Evolutionary conservation across 2,113 vertebrate genomes (phyloP), one percentile per base, ranked within the genome.

Genomic region (Loxodonta africana): DNA sequence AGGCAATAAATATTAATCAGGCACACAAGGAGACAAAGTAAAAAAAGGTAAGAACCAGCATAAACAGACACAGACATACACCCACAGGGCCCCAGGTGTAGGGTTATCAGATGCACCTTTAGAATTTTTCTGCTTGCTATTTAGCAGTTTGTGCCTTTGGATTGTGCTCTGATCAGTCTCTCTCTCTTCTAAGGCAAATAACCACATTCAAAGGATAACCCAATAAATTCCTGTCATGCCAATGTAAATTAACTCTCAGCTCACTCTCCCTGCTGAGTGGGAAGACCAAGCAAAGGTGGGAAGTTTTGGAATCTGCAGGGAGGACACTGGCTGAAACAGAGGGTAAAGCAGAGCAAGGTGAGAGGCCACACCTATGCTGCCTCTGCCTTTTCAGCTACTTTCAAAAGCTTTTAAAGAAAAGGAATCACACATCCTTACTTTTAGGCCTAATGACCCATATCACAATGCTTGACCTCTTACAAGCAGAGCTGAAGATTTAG

Each of bases 1-100:
- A 90, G 53, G 74, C 63, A 95, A 53, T n/a, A 89, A 28, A 11
- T 89, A 93, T 83, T 93, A 92, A 62, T 92, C 84, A 82, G 23
- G 37, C 0, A 41, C 26, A 25, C 17, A 37, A 11, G 26, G 10
- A 85, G 30, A 86, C 1, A 44, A 84, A 81, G 28, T 46, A 21
- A 48, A 20, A 71, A 71, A 11, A 84, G 51, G 8, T 65, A 73
- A 95, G 73, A 84, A 74, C 18, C 71, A 88, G 17, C 18, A 92
- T 26, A 41, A 85, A 84, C 17, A 81, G n/a, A 37, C 51, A 91
- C 2, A 85, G 25, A 92, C 82, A 81, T 4, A 65, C 63, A 89
- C 11, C 1, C 15, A 57, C 21, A 48, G 65, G 37, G 18, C 14
- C 74, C 65, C 74, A 41, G 74, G 89, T 33, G 25, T 46, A n/a